Evolutionary conservation across 1,140 invertebrate species (phyloP).

Genomic region (Macrosteles quadrilineatus): DNA sequence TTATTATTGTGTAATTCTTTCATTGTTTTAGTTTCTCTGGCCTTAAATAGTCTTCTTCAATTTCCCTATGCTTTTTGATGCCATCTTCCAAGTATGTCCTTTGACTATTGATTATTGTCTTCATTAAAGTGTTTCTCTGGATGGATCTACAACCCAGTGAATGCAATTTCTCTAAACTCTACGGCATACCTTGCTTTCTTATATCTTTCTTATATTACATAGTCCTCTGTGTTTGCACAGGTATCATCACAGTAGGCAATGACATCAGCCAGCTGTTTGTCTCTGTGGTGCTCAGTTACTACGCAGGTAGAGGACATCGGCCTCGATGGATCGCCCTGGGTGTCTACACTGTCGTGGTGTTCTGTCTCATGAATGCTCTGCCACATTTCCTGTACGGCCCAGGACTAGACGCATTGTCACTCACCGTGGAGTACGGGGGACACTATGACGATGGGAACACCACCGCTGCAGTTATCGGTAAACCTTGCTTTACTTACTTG

Average conservation of each 20-base stretch:
- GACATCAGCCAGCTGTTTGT: conserved; percentile 62
- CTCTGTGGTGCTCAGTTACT: conserved; percentile 64
- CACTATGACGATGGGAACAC: conserved; percentile 32
- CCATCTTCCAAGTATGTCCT: no score
- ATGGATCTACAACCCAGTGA: no score
- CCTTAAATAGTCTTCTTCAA: no score
- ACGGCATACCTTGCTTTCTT: no score
- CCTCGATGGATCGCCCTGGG: conserved; percentile 72
- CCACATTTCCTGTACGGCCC: conserved; percentile 75
- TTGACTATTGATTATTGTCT: no score
- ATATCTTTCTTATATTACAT: no score
- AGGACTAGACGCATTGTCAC: conserved; percentile 63
- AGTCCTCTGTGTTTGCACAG: conserved; percentile 48
- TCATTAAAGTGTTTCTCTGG: no score
- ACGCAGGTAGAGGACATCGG: conserved; percentile 66
- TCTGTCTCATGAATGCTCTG: conserved; percentile 67
- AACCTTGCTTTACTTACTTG: neutral
- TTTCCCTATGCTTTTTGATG: no score
- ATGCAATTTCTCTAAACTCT: no score
- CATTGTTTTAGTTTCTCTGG: no score
- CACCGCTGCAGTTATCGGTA: conserved; percentile 1
- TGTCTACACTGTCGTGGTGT: conserved; percentile 66
- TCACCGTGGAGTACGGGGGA: conserved; percentile 63
- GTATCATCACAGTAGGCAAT: conserved; percentile 71
- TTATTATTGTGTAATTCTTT: no score